These are phyloP conservation scores for Altica lythri DNA, from an alignment of 2,888 invertebrate genomes.

Conservation along the genomic window DNA sequence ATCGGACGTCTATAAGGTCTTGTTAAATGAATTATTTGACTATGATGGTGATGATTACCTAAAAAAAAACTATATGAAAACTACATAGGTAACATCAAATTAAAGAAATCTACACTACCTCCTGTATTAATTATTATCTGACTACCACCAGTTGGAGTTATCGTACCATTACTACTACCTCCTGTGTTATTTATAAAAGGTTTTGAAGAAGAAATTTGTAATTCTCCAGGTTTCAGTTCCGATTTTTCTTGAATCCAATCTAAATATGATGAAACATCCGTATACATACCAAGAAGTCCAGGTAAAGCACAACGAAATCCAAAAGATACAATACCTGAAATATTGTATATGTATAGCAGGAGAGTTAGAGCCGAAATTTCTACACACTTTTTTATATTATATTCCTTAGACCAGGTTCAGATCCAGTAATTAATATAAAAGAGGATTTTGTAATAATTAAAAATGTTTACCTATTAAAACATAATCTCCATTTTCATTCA, in stretches of 20 bases:
- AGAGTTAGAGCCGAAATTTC: no score
- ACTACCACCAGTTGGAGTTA: no score
- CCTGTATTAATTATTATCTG: no score
- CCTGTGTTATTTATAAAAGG: background rate
- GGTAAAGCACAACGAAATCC: conserved; percentile 68
- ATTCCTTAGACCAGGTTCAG: no score
- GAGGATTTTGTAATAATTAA: background rate
- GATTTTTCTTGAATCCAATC: conserved; percentile 60
- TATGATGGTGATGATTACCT: conserved; percentile 24
- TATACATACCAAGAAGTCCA: conserved; percentile 63
- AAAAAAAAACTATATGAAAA: conserved; percentile 12
- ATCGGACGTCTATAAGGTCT: conserved; percentile 34
- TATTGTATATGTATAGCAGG: no score
- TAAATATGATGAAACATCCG: conserved; percentile 64
- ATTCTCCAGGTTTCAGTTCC: conserved; percentile 4
- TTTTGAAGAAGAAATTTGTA: background rate
- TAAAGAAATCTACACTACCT: no score
- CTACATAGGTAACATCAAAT: no score
- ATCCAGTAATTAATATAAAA: background rate
- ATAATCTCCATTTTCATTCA: conserved; percentile 58
- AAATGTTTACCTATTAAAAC: conserved; percentile 63
- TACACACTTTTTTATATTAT: no score
- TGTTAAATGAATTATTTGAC: conserved; percentile 28
- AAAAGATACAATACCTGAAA: conserved; percentile 67
- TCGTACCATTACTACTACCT: background rate